Evolutionary conservation across 1,140 invertebrate genomes (phyloP).

Genomic region (Zaprionus ghesquierei): DNA sequence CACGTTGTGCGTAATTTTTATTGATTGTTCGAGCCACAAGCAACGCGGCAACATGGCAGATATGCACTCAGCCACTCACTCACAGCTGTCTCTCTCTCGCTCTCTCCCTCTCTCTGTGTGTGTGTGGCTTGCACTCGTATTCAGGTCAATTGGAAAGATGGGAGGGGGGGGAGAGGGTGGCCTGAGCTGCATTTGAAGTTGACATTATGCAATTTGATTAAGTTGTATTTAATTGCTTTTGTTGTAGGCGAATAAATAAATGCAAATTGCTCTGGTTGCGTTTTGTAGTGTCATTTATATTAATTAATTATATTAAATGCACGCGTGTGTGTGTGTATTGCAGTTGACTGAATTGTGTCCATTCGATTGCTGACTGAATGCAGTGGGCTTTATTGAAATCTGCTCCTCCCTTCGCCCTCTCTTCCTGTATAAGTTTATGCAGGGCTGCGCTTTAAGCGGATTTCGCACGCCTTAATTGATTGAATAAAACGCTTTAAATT

Average conservation of each 20-base stretch:
- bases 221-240: constrained; percentile 76
- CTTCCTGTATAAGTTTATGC: no score
- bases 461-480: neutral
- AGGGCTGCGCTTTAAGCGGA: neutral
- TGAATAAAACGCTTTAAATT: neutral
- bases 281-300: constrained; percentile 39
- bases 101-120: no score
- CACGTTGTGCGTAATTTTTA: constrained; percentile 57
- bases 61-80: constrained; percentile 19
- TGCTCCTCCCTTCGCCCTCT: no score
- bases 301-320: constrained; percentile 13
- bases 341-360: neutral
- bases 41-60: constrained; percentile 1
- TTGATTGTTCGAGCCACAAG: constrained; percentile 49
- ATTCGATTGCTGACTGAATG: neutral
- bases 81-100: neutral
- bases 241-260: constrained; percentile 66
- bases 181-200: constrained; percentile 63
- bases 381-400: neutral
- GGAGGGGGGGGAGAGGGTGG: neutral
- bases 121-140: constrained; percentile 21
- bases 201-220: constrained; percentile 74
- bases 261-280: constrained; percentile 61
- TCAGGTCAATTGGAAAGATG: constrained; percentile 62
- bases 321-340: no score